phyloP scores from a whole-genome alignment of 2,797 vertebrate species.

The Mionectes olivaceus region DNA sequence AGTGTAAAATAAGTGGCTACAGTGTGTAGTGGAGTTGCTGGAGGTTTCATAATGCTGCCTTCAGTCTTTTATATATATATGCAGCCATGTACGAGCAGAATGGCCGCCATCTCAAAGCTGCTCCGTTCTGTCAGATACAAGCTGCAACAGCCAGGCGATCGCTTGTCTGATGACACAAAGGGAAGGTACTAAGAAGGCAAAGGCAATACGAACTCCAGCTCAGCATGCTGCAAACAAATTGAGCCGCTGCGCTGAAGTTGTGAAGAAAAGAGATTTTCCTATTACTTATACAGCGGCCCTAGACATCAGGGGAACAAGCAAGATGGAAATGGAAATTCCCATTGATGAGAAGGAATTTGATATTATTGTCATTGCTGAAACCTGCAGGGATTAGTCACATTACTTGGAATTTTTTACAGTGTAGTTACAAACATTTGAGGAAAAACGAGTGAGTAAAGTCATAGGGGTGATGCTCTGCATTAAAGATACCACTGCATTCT shows the following conservation, averaged over 20 bases:
- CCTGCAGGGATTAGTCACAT: slow-evolving; percentile 23
- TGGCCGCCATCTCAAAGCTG: slow-evolving; percentile 38
- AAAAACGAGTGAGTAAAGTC: background rate
- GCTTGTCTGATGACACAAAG: slow-evolving; percentile 40
- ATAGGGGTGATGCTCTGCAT: background rate
- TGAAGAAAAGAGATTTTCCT: slow-evolving; percentile 35
- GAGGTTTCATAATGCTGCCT: slow-evolving; percentile 46
- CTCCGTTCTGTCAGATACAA: slow-evolving; percentile 34
- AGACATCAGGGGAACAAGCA: background rate
- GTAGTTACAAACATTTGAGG: background rate
- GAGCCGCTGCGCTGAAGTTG: background rate
- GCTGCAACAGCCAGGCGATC: slow-evolving; percentile 9
- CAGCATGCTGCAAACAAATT: slow-evolving; percentile 42
- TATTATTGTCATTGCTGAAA: background rate
- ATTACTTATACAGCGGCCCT: slow-evolving; percentile 20
- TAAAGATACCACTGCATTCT: background rate
- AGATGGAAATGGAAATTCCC: slow-evolving; percentile 42
- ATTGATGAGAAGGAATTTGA: slow-evolving; percentile 30
- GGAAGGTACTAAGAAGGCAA: slow-evolving; percentile 60
- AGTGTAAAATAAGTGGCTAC: slow-evolving; percentile 39
- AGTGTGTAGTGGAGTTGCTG: background rate
- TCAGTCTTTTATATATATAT: slow-evolving; percentile 45
- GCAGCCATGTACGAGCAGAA: slow-evolving; percentile 21
- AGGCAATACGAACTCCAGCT: background rate
- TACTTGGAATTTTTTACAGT: background rate